Evolutionary conservation across 1,140 invertebrate species (phyloP), one percentile per base, ranked within the genome.

Genomic region (Danaus plexippus): DNA sequence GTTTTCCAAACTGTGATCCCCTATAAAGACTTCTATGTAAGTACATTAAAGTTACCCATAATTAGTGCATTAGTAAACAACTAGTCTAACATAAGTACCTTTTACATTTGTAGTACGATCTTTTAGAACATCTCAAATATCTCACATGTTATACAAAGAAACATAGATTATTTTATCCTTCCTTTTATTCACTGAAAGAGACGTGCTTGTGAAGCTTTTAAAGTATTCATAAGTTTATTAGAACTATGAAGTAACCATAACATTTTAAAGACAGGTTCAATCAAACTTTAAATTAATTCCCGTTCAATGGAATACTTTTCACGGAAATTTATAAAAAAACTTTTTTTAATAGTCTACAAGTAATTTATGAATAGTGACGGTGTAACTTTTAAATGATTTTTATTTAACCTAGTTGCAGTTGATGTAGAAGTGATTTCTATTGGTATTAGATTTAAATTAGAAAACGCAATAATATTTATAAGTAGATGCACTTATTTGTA

Each of bases 1-100:
- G 81, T 69, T 84, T 84, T 83, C 80, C 82, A 78, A 84, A 77
- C 82, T 85, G 82, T 85, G 82, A 85, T 85, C 82, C 82, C 80
- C 80, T 75, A 75, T 84, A 82, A 85, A 85, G 82, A 85, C 82
- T 85, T 84, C 78, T 83, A 83, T 69, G 61, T 85, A 85, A 80
- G 80, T 77, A 77, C 70, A 73, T 67, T 71, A 71, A 71, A 72
- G 69, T 64, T 69, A 67, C 59, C 67, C 61, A 52, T 61, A 63
- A 48, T 57, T 62, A 65, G 61, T 49, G 48, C 42, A 40, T 55
- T 63, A 64, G 57, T 67, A 55, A 64, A 59, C 54, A 67, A 53
- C 56, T 67, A 67, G 62, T 62, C 55, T 57, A 44, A 63, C 62
- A 53, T 64, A 52, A 43, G 52, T 64, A 61, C 47, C 47, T 61